A percentile compares a stretch with the other conserved stretches of the same genome.
phyloP scores from a whole-genome alignment of 1,140 invertebrate genomes.

The Battus philenor region DNA sequence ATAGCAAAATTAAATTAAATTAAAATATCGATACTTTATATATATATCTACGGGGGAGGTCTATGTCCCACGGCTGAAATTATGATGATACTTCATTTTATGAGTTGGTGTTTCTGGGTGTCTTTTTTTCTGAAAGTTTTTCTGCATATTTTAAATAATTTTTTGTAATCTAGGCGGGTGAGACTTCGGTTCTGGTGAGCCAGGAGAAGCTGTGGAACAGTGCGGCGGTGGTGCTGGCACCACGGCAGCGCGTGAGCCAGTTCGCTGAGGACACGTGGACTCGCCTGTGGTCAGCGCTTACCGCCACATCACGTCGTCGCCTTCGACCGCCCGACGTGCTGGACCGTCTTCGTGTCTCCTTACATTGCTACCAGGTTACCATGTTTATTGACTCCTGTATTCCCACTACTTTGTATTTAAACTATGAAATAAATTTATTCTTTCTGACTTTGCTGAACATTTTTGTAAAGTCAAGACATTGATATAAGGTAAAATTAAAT shows the following conservation, averaged over 20 bases:
- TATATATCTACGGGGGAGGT: no score
- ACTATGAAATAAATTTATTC: no score
- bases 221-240: constrained; percentile 87
- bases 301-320: constrained; percentile 73
- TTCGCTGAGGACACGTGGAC: constrained; percentile 90
- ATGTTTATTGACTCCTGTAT: no score
- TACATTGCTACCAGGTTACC: constrained; percentile 85
- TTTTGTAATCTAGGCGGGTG: constrained; percentile 57
- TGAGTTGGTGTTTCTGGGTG: no score
- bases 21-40: no score
- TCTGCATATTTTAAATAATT: no score
- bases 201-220: constrained; percentile 87
- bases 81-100: no score
- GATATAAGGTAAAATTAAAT: no score
- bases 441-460: no score
- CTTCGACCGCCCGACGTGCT: constrained; percentile 83
- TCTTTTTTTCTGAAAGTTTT: no score
- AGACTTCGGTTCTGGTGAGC: constrained; percentile 71
- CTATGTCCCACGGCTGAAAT: no score
- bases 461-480: neutral
- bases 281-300: constrained; percentile 84
- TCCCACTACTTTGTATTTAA: constrained; percentile 27
- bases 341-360: constrained; percentile 84
- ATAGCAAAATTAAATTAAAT: no score
- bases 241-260: constrained; percentile 86